Evolutionary conservation across 2,888 invertebrate species (phyloP).

Genomic region (Agrotis ipsilon): DNA sequence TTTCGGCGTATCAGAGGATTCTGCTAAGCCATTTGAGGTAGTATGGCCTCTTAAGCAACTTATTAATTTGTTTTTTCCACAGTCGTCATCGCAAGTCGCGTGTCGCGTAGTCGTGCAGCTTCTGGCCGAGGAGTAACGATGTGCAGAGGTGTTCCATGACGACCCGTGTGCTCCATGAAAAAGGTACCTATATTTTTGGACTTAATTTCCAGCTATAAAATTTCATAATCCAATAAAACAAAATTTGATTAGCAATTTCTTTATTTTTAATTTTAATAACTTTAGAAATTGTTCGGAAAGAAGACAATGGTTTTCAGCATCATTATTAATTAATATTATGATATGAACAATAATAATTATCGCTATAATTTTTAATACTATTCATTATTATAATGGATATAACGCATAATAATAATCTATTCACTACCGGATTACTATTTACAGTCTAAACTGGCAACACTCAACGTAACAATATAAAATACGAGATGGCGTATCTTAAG

Average conservation of each 20-base stretch:
- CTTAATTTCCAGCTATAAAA: too few species aligned
- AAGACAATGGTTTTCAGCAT: conserved; percentile 92
- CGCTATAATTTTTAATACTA: conserved; percentile 87
- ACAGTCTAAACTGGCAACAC: conserved; percentile 79
- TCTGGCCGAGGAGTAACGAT: background rate
- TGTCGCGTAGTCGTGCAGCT: background rate
- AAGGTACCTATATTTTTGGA: background rate
- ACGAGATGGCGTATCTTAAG: conserved; percentile 70
- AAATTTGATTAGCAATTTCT: conserved; percentile 89
- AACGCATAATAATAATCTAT: conserved; percentile 87
- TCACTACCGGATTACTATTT: conserved; percentile 82
- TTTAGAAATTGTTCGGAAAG: conserved; percentile 95
- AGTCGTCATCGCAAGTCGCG: too few species aligned
- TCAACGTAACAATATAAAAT: conserved; percentile 82
- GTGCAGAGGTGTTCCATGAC: background rate
- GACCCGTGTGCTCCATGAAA: background rate
- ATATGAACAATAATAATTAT: conserved; percentile 93
- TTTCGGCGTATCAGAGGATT: too few species aligned
- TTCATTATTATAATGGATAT: conserved; percentile 87
- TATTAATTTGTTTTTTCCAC: too few species aligned
- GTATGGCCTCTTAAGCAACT: too few species aligned
- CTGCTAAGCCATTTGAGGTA: too few species aligned
- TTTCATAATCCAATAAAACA: conserved; percentile 79
- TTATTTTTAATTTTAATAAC: conserved; percentile 92
- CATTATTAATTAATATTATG: conserved; percentile 92